Conservation (phyloP, 2,797 vertebrate genomes). For the Cirrhinus mrigala region DNA sequence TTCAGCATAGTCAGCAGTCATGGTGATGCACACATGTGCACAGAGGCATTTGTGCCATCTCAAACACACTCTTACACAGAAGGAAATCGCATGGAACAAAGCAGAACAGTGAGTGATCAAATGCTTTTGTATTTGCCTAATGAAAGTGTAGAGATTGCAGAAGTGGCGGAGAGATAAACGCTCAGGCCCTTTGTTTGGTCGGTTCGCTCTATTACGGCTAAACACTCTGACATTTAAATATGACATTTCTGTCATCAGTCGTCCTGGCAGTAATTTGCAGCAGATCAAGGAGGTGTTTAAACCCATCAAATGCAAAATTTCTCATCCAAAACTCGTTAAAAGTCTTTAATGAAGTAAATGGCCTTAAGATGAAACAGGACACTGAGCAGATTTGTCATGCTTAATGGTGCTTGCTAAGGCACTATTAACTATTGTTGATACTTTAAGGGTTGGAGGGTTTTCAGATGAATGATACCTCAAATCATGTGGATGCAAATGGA, state of each 20-base stretch:
- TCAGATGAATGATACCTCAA: background rate
- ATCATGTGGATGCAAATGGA: background rate
- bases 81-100: slow-evolving; percentile 29
- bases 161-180: slow-evolving; percentile 3
- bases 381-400: background rate
- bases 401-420: background rate
- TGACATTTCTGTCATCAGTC: slow-evolving; percentile 49
- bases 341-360: slow-evolving; percentile 9
- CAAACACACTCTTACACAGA: slow-evolving; percentile 32
- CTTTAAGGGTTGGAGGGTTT: background rate
- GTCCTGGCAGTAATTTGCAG: slow-evolving; percentile 20
- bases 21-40: slow-evolving; percentile 4
- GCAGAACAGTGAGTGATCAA: slow-evolving; percentile 11
- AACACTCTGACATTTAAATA: slow-evolving; percentile 50
- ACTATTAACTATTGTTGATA: background rate
- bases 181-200: slow-evolving; percentile 48
- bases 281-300: slow-evolving; percentile 41
- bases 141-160: slow-evolving; percentile 25
- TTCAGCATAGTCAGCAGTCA: slow-evolving; percentile 55
- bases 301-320: slow-evolving; percentile 32
- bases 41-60: background rate
- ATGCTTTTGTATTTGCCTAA: slow-evolving; percentile 38
- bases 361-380: background rate
- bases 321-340: slow-evolving; percentile 12
- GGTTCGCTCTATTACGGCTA: slow-evolving; percentile 17